Conservation (phyloP, 2,113 vertebrate species). For the Aphyosemion australe region DNA sequence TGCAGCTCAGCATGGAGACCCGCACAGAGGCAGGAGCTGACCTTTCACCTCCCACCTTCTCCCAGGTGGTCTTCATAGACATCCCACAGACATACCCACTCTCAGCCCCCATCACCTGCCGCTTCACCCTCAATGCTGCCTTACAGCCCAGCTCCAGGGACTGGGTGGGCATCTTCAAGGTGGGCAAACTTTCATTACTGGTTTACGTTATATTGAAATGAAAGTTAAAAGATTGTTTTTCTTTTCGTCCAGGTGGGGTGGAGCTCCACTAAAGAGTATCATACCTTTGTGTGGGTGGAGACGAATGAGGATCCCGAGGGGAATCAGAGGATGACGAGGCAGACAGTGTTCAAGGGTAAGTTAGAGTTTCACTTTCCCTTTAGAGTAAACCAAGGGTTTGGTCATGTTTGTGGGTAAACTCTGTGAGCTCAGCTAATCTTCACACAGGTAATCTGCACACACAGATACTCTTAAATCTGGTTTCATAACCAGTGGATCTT, state of each 20-base stretch:
- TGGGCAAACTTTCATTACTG: slow-evolving; percentile 22
- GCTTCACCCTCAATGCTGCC: slow-evolving; percentile 60
- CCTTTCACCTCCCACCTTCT: slow-evolving; percentile 50
- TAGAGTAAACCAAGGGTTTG: not conserved
- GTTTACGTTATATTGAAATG: no score
- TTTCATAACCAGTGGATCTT: not conserved
- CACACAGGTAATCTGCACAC: not conserved
- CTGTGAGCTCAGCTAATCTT: not conserved
- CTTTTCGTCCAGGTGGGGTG: slow-evolving; percentile 76
- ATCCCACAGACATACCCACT: slow-evolving; percentile 66
- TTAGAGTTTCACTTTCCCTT: slow-evolving; percentile 10
- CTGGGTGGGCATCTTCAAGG: slow-evolving; percentile 84
- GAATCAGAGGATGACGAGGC: slow-evolving; percentile 19
- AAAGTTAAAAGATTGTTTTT: not conserved
- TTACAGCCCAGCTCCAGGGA: slow-evolving; percentile 66
- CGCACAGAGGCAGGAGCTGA: slow-evolving; percentile 25
- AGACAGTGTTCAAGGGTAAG: slow-evolving; percentile 73
- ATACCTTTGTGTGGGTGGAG: slow-evolving; percentile 79
- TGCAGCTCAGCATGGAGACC: slow-evolving; percentile 62
- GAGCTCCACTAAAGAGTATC: slow-evolving; percentile 74
- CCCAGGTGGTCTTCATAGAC: slow-evolving; percentile 79
- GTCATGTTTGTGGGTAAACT: slow-evolving; percentile 37
- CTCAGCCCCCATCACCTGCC: slow-evolving; percentile 60
- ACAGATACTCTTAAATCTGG: not conserved
- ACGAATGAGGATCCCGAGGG: slow-evolving; percentile 29